These are phyloP conservation scores for Alexandromys oeconomus DNA, from an alignment of 2,797 vertebrate genomes.

Conservation along the genomic window DNA sequence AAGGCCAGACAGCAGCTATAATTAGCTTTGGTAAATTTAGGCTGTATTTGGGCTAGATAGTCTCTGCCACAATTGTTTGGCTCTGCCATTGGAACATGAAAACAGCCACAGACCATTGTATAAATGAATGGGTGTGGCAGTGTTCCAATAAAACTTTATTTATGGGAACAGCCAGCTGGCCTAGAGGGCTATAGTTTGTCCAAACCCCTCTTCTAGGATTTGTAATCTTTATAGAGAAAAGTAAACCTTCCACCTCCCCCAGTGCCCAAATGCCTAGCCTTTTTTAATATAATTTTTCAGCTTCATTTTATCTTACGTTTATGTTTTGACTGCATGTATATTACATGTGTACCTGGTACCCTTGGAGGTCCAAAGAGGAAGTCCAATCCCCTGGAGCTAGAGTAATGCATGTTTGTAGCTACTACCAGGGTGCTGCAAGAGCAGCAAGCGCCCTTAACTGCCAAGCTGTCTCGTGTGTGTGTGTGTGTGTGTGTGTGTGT, in stretches of 20 bases:
- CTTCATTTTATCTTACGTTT: not conserved
- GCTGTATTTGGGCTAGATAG: not conserved
- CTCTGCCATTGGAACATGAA: not conserved
- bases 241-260: not conserved
- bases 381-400: not conserved
- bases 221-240: not conserved
- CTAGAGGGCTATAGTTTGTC: not conserved
- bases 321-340: not conserved
- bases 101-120: not conserved
- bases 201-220: not conserved
- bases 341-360: not conserved
- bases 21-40: not conserved
- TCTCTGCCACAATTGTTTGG: not conserved
- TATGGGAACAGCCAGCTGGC: not conserved
- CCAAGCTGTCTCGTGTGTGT: not conserved
- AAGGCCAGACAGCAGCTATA: not conserved
- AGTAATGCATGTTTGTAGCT: not conserved
- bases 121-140: not conserved
- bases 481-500: not conserved
- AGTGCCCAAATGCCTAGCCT: not conserved
- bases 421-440: not conserved
- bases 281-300: not conserved
- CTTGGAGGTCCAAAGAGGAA: not conserved
- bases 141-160: conserved; percentile 56
- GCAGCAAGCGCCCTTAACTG: not conserved